Evolutionary conservation across 2,113 vertebrate species (phyloP), one percentile per base, ranked within the genome.

Genomic region (Paratilapia polleni): DNA sequence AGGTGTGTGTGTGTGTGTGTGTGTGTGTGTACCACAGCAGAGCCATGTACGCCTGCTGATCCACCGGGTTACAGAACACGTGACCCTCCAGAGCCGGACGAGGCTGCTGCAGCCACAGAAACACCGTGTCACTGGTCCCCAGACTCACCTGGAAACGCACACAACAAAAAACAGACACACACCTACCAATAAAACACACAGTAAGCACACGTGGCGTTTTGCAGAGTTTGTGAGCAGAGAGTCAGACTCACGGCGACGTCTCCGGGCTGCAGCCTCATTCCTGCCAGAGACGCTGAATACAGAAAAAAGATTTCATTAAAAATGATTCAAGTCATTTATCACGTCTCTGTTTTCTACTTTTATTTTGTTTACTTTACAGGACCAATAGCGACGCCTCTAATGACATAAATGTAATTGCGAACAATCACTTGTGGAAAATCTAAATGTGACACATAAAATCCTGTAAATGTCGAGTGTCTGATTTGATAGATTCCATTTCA

Each of bases 91-190:
- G 84, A 31, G 97, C 95, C 1, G 97, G 97, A 2, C 70, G 94
- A 41, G 98, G 97, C 52, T 97, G 93, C 88, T 94, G 95, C 83
- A 98, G 95, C 98, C 97, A 99, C 57, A 98, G 94, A 56, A 99
- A 99, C 3, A 99, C 95, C 0, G 98, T 99, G 82, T 99, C 98
- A 79, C 98, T 99, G 70, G 98, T 99, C 2, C 98, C 98, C 82
- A 99, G 92, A 89, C 93, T 93, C 10, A 94, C 91, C 93, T 93
- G 80, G 0, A 85, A 1, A 87, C 68, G 77, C 5, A 82, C 34
- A 34, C 75, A n/a, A n/a, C n/a, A n/a, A n/a, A n/a, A n/a, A n/a
- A 82, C 36, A 85, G 43, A 80, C 56, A 66, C 74, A 12, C 60
- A 36, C 34, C 8, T 8, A 38, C 10, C 64, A 38, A 5, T 6